phyloP scores from a whole-genome alignment of 92 coral and sea anemone species.

The Hydrozoanthus gracilis region DNA sequence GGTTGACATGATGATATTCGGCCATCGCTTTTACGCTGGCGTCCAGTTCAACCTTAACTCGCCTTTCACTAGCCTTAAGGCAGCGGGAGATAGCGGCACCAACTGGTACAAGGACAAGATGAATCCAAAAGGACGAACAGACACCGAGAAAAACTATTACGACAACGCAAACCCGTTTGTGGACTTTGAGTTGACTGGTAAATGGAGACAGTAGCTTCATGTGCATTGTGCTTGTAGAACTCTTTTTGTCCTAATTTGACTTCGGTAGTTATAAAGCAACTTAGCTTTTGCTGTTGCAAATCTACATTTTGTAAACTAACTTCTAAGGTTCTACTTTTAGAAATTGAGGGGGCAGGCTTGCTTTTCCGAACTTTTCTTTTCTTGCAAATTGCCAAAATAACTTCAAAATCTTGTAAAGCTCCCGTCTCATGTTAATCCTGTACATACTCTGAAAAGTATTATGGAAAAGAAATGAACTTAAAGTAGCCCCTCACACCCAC shows the following conservation, averaged over 20 bases:
- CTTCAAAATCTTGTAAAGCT: too few species aligned
- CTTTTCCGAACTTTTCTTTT: too few species aligned
- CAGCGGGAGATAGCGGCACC: constrained; percentile 73
- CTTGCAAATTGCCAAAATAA: too few species aligned
- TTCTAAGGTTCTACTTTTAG: too few species aligned
- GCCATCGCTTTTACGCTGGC: constrained; percentile 83
- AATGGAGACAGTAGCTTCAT: background rate
- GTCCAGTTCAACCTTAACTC: constrained; percentile 70
- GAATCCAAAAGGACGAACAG: constrained; percentile 84
- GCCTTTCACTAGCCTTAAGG: constrained; percentile 74
- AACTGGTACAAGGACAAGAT: constrained; percentile 83
- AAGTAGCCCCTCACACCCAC: too few species aligned
- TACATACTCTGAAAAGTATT: too few species aligned
- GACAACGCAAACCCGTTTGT: constrained; percentile 94
- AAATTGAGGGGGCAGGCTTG: too few species aligned
- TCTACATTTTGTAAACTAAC: background rate
- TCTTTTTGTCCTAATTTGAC: too few species aligned
- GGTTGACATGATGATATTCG: constrained; percentile 93
- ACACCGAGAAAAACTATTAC: constrained; percentile 83
- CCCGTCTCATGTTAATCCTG: too few species aligned
- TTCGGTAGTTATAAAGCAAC: too few species aligned
- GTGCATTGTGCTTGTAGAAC: background rate
- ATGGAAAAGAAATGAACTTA: too few species aligned
- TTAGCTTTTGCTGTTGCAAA: background rate
- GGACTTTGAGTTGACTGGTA: constrained; percentile 94